Percentiles rank a stretch among this genome's conserved stretches.
Conservation (phyloP, 1,140 invertebrate species). For the Heterodera schachtii region DNA sequence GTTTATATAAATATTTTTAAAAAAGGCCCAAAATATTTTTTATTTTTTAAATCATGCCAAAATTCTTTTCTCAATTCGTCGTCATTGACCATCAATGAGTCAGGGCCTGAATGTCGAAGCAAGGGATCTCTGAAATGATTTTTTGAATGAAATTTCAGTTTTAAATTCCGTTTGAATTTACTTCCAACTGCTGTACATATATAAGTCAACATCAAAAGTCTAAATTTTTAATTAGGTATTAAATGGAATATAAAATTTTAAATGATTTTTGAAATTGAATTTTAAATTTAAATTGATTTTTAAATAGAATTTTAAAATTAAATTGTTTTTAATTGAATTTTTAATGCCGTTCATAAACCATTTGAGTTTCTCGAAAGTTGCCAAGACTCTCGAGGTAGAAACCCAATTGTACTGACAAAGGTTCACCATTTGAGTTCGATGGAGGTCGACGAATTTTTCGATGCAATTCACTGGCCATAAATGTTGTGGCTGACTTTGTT, state of each 20-base stretch:
- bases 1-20: neutral
- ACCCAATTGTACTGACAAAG: slow-evolving; percentile 47
- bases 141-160: neutral
- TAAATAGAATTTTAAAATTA: too few species aligned
- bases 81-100: slow-evolving; percentile 57
- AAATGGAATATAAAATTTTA: too few species aligned
- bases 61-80: slow-evolving; percentile 48
- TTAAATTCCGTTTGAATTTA: neutral
- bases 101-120: slow-evolving; percentile 45
- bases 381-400: slow-evolving; percentile 58
- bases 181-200: slow-evolving; percentile 55
- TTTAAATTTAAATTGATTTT: too few species aligned
- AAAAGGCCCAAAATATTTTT: too few species aligned
- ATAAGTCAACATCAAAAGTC: slow-evolving; percentile 60
- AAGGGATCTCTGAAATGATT: slow-evolving; percentile 33
- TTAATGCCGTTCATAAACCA: slow-evolving; percentile 33
- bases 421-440: neutral
- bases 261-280: too few species aligned
- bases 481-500: too few species aligned
- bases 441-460: too few species aligned
- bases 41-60: slow-evolving; percentile 35
- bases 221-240: slow-evolving; percentile 26
- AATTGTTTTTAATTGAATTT: too few species aligned
- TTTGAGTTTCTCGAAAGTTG: slow-evolving; percentile 56
- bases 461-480: too few species aligned